A percentile compares a stretch with the other conserved stretches of the same genome.
Evolutionary conservation across 1,140 invertebrate genomes (phyloP).

Genomic region (Atta texana): DNA sequence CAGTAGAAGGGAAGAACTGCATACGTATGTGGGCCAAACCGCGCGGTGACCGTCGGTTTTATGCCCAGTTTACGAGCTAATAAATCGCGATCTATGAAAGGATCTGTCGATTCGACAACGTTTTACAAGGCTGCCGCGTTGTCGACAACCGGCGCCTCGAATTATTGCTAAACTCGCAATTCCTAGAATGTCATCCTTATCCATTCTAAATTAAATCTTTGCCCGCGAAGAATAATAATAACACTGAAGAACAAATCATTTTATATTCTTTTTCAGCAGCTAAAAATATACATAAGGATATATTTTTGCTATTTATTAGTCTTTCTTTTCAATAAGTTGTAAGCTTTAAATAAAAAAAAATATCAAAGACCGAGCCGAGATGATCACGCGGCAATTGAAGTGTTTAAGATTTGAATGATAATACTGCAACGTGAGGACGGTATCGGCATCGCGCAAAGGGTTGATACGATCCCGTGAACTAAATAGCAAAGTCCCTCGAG

Average conservation of each 20-base stretch:
- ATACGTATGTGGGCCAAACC: slow-evolving; percentile 79
- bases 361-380: neutral
- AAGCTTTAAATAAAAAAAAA: neutral
- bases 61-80: slow-evolving; percentile 81
- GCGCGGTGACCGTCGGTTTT: slow-evolving; percentile 70
- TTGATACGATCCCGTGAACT: slow-evolving; percentile 49
- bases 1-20: slow-evolving; percentile 38
- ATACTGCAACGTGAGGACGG: neutral
- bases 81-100: slow-evolving; percentile 83
- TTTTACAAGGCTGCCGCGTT: slow-evolving; percentile 20
- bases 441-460: slow-evolving; percentile 52
- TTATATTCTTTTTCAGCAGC: no score
- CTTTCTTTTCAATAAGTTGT: neutral
- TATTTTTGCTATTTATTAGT: neutral
- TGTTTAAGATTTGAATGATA: slow-evolving; percentile 39
- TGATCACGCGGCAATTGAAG: slow-evolving; percentile 7
- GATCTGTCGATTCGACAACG: slow-evolving; percentile 78
- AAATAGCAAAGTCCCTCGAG: slow-evolving; percentile 37
- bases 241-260: no score
- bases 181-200: slow-evolving; percentile 22
- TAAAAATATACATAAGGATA: no score
- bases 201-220: slow-evolving; percentile 23
- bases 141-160: slow-evolving; percentile 10
- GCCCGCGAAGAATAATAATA: slow-evolving; percentile 6
- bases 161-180: slow-evolving; percentile 26